Conservation (phyloP, 2,888 invertebrate species). For the Endomychus coccineus region DNA sequence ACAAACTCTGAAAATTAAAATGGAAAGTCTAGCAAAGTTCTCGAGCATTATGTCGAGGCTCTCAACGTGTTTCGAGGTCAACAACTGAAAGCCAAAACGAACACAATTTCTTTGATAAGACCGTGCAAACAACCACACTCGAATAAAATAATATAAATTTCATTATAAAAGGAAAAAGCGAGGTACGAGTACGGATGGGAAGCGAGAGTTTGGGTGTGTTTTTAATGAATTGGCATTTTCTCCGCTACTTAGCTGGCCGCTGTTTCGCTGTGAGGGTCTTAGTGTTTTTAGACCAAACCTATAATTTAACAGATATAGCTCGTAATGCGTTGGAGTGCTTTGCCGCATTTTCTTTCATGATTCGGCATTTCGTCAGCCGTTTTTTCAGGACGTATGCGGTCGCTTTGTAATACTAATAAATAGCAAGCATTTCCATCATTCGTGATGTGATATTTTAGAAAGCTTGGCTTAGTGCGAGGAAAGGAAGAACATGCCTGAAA, state of each 20-base stretch:
- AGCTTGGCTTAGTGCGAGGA: too few relatives aligned
- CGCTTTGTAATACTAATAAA: too few relatives aligned
- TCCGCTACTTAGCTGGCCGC: constrained; percentile 14
- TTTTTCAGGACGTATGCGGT: constrained; percentile 17
- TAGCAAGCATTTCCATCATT: too few relatives aligned
- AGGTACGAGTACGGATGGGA: background rate
- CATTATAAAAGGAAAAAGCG: background rate
- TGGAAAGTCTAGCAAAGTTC: constrained; percentile 3
- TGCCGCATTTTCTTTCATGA: constrained; percentile 23
- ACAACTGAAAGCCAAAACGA: background rate
- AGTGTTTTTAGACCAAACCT: constrained; percentile 19
- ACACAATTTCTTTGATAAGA: background rate
- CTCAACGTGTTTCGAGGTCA: background rate
- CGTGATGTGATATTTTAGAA: too few relatives aligned
- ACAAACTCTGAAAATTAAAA: constrained; percentile 22
- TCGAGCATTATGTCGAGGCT: too few relatives aligned
- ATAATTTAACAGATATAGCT: constrained; percentile 21
- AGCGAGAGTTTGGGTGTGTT: background rate
- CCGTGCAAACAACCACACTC: background rate
- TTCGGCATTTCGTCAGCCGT: constrained; percentile 19
- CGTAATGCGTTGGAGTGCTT: constrained; percentile 20
- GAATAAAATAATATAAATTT: constrained; percentile 1
- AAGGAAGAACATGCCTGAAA: too few relatives aligned
- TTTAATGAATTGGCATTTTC: constrained; percentile 21
- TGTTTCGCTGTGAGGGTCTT: constrained; percentile 16